phyloP scores from a whole-genome alignment of 2,113 vertebrate genomes.

The Hemichromis elongatus region DNA sequence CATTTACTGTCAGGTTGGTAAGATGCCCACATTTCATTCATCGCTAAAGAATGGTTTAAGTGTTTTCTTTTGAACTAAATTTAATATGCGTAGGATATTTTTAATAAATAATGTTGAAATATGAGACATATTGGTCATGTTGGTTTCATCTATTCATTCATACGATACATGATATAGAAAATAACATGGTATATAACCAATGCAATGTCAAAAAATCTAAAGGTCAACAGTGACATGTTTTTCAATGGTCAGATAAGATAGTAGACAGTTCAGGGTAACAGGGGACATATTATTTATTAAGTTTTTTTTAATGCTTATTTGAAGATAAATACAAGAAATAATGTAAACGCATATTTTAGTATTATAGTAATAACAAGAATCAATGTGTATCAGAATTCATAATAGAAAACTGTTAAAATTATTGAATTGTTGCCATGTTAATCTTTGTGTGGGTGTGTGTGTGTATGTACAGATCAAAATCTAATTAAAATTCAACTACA shows the following conservation, averaged over 20 bases:
- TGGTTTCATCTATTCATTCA: neutral
- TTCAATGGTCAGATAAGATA: neutral
- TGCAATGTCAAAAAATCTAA: neutral
- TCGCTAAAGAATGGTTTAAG: neutral
- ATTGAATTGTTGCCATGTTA: neutral
- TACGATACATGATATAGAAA: neutral
- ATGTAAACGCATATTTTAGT: neutral
- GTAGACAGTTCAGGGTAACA: neutral
- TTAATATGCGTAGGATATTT: neutral
- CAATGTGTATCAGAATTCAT: neutral
- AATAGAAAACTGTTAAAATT: neutral
- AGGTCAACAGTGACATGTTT: neutral
- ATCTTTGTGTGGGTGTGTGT: neutral
- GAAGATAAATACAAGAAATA: neutral
- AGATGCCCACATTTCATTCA: neutral
- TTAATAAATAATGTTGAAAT: neutral
- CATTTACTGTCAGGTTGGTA: neutral
- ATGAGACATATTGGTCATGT: neutral
- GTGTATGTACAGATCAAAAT: neutral
- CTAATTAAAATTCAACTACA: conserved; percentile 23
- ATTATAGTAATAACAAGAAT: neutral
- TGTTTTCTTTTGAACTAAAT: neutral
- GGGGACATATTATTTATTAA: neutral
- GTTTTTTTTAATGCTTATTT: neutral
- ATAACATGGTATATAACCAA: neutral